Evolutionary conservation across 2,888 invertebrate genomes (phyloP), one percentile per base, ranked within the genome.

Genomic region (Rhagium mordax): DNA sequence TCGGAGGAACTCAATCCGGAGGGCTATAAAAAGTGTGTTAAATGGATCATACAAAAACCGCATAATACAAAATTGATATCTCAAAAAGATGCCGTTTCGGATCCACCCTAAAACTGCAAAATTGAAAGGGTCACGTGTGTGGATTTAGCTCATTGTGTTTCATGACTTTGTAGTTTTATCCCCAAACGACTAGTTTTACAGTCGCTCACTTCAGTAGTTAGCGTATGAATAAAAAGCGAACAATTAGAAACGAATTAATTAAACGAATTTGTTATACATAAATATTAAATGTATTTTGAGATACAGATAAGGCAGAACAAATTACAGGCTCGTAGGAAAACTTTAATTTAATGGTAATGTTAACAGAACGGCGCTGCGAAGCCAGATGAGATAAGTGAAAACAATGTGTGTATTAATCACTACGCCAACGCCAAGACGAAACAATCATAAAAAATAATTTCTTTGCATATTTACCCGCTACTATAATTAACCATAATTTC

Each of bases 61-160:
- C 86, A 86, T 86, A 86, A 87, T 86, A 84, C 81, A 83, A 82
- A 86, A 85, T 84, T 85, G 86, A 86, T 86, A 86, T 81, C 72
- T 76, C 74, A 81, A 82, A 83, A 84, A 82, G 79, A 81, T 79
- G 79, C 78, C 78, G 78, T 74, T 74, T 67, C 75, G 57, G 68
- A 76, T 85, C 83, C 85, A 85, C 86, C 85, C 86, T 79, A 80
- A 84, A 85, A 83, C 83, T 80, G 83, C 78, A 80, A 84, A 86
- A 87, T 86, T 86, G 84, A 86, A 86, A 85, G 85, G 87, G 86
- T 86, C 87, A 84, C 86, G 86, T 86, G 85, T 82, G 80, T 75
- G 82, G 85, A 82, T 85, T 84, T 86, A 82, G 79, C 81, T 85
- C 85, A 86, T 87, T 87, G 86, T 87, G 81, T 84, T 85, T 86